A percentile compares a stretch with the other conserved stretches of the same genome.
phyloP scores from a whole-genome alignment of 2,797 vertebrate species.

The Nasua narica region DNA sequence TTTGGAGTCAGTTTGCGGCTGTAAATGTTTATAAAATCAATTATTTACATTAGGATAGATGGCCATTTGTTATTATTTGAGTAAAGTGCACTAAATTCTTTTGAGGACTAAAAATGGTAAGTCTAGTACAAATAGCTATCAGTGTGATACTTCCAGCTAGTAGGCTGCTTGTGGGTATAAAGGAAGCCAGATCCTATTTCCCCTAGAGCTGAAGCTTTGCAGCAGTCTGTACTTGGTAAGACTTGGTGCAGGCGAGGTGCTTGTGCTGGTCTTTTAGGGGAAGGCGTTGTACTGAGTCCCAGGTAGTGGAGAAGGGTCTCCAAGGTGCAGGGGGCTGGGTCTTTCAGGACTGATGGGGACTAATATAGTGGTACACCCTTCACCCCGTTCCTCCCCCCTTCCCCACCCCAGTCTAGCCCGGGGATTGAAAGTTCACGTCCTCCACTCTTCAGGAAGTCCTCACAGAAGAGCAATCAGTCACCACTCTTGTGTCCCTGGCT shows the following conservation, averaged over 20 bases:
- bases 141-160: neutral
- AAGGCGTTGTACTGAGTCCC: neutral
- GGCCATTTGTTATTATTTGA: neutral
- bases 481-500: neutral
- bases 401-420: neutral
- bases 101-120: constrained; percentile 5
- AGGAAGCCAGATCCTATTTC: neutral
- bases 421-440: neutral
- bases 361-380: neutral
- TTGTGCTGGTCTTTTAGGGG: neutral
- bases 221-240: neutral
- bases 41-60: constrained; percentile 12
- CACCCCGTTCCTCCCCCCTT: too few species aligned
- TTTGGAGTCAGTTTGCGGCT: neutral
- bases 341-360: neutral
- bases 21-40: constrained; percentile 27
- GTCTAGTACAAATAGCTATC: constrained; percentile 4
- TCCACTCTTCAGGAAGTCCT: neutral
- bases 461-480: neutral
- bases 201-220: neutral
- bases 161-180: neutral
- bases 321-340: neutral
- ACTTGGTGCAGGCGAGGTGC: neutral
- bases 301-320: neutral
- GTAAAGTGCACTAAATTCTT: neutral